These are phyloP conservation scores for Eclectus roratus DNA, from an alignment of 2,113 vertebrate species.

Conservation along the genomic window DNA sequence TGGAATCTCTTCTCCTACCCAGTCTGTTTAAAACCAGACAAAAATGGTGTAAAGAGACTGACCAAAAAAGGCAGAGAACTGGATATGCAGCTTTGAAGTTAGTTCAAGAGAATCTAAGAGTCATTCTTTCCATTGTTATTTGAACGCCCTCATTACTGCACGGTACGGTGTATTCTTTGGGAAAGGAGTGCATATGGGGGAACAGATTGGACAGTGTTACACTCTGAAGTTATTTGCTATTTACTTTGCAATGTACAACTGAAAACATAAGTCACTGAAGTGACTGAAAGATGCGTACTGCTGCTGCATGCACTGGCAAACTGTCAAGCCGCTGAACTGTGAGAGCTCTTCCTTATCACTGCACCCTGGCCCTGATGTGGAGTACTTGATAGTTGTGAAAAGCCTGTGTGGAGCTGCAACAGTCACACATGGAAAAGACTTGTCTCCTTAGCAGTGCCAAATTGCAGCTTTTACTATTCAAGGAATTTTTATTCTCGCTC, in stretches of 20 bases:
- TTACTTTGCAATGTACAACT: slow-evolving; percentile 15
- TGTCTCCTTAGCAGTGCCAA: not conserved
- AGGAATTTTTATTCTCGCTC: not conserved
- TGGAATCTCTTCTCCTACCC: not conserved
- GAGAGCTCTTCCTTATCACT: not conserved
- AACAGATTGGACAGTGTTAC: slow-evolving; percentile 49
- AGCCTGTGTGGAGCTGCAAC: not conserved
- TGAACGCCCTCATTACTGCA: slow-evolving; percentile 13
- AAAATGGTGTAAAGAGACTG: slow-evolving; percentile 28
- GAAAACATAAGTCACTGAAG: slow-evolving; percentile 48
- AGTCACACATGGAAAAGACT: not conserved
- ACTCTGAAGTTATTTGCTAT: slow-evolving; percentile 36
- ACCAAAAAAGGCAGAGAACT: slow-evolving; percentile 65
- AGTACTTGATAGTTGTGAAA: not conserved
- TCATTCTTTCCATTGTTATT: slow-evolving; percentile 68
- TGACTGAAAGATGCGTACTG: not conserved
- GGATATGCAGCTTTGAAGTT: slow-evolving; percentile 32
- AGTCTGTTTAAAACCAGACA: slow-evolving; percentile 28
- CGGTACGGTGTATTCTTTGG: slow-evolving; percentile 61
- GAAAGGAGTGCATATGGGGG: slow-evolving; percentile 20
- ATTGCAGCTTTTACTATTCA: not conserved
- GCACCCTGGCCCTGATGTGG: not conserved
- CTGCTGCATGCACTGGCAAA: slow-evolving; percentile 3
- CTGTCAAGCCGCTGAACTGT: not conserved
- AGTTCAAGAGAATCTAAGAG: slow-evolving; percentile 10